Base-by-base conservation (phyloP, 2,113 vertebrate genomes). In the Siniperca chuatsi region DNA sequence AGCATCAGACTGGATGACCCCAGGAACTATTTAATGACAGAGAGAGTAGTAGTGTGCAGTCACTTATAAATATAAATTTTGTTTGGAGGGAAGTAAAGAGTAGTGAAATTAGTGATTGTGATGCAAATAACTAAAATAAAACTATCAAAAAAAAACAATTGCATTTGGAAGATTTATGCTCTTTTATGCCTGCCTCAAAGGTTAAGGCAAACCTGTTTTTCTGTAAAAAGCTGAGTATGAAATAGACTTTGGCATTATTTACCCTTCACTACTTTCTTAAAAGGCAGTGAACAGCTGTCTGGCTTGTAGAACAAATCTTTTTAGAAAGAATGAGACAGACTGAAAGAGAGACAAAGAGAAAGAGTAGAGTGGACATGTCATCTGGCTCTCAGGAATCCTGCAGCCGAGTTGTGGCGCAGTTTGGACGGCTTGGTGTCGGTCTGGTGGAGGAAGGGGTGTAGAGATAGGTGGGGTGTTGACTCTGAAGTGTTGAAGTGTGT, bases 401-500 rank as follows among this genome's bases (percentile, higher is more conserved):
- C 75, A 64, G 79, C 69, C 65, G 54, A 64, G 54, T 71, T 78
- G 50, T 85, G 65, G 29, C 68, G 70, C 55, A 25, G 77, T 68
- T 57, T 68, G 81, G 69, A 65, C 69, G 74, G 54, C 71, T 79
- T 68, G 82, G 78, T 90, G 89, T 90, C 77, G 75, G 21, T 73
- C 70, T 71, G 71, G 81, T 62, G 90, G 87, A 87, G 90, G 86
- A 86, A 88, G 87, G 87, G 80, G 83, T 71, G 50, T 42, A 25
- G 75, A 33, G 72, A 46, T 55, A 77, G 76, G 71, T 61, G 83
- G 66, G 73, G 79, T 90, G 83, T 93, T 92, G 81, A 90, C 79
- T 89, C 82, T 86, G 79, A 82, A 76, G 77, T 60, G 44, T 75
- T 64, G 78, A 60, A n/a, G n/a, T 62, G 71, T 81, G 61, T 88